Percentiles rank a stretch among this genome's conserved stretches.
Evolutionary conservation across 2,888 invertebrate species (phyloP).

Genomic region (Coecobrya sp.): DNA sequence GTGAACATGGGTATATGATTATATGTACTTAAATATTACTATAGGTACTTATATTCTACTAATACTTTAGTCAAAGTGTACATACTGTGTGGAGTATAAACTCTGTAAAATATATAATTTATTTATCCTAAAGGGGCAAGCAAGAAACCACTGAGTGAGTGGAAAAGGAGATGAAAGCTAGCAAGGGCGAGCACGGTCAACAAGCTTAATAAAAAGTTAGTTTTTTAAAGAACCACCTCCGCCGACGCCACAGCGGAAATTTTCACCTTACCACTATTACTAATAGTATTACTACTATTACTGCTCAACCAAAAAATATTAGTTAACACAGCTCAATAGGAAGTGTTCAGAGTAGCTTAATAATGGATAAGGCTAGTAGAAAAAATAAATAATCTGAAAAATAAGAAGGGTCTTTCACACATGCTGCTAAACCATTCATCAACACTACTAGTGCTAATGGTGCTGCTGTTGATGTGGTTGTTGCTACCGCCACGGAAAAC

Average conservation of each 20-base stretch:
- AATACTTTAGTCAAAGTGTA: not conserved
- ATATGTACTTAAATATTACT: not conserved
- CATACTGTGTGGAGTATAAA: not conserved
- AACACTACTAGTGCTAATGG: not conserved
- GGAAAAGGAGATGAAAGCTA: not conserved
- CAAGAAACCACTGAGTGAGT: not conserved
- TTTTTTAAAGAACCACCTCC: conserved; percentile 40
- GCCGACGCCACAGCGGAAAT: not conserved
- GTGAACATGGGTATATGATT: not conserved
- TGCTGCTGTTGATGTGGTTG: conserved; percentile 19
- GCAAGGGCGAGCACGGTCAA: conserved; percentile 62
- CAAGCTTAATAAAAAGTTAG: conserved; percentile 55
- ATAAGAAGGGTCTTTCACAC: not conserved
- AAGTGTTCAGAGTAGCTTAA: not conserved
- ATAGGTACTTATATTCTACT: not conserved
- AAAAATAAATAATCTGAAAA: not conserved
- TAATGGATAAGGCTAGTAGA: not conserved
- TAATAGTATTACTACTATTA: not conserved
- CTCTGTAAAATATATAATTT: not conserved
- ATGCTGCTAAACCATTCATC: conserved; percentile 14
- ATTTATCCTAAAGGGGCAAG: conserved; percentile 55
- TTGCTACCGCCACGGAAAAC: not conserved
- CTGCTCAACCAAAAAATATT: conserved; percentile 22
- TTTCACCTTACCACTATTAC: conserved; percentile 9
- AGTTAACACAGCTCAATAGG: not conserved